Evolutionary conservation across 2,888 invertebrate genomes (phyloP).

Genomic region (Odontothrips loti): DNA sequence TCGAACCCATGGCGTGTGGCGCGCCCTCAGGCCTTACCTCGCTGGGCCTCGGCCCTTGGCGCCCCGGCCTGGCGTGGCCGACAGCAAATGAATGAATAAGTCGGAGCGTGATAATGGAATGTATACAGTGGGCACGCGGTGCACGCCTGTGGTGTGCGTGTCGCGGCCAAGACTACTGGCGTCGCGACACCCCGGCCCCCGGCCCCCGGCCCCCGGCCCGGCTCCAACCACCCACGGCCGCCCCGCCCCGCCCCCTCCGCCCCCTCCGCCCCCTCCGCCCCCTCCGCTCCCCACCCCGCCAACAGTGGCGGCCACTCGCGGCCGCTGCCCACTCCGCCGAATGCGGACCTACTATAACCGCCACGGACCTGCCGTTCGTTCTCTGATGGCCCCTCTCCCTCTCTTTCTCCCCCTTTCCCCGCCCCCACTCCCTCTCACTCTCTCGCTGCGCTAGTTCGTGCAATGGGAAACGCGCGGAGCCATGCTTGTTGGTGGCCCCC

Average conservation of each 20-base stretch:
- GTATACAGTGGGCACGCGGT: too few species aligned
- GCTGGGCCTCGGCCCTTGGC: too few species aligned
- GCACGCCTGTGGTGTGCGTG: not conserved
- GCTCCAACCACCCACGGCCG: not conserved
- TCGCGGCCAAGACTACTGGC: not conserved
- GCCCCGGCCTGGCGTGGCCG: too few species aligned
- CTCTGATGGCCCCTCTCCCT: not conserved
- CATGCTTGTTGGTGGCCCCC: too few species aligned
- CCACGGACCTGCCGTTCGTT: too few species aligned
- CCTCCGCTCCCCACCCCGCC: not conserved
- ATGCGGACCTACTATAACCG: too few species aligned
- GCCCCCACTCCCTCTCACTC: not conserved
- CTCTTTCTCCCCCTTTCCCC: not conserved
- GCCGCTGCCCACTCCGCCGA: too few species aligned
- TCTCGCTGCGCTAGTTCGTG: not conserved
- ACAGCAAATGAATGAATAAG: slow-evolving; percentile 1
- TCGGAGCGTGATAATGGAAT: not conserved
- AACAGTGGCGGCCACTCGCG: too few species aligned
- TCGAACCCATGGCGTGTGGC: slow-evolving; percentile 36
- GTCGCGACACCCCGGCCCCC: not conserved
- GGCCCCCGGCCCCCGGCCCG: not conserved
- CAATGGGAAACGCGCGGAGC: too few species aligned
- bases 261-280: not conserved
- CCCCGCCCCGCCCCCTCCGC: not conserved
- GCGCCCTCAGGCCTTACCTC: too few species aligned